Conservation (phyloP, 2,888 invertebrate genomes). For the Rhamphomyia laevipes region DNA sequence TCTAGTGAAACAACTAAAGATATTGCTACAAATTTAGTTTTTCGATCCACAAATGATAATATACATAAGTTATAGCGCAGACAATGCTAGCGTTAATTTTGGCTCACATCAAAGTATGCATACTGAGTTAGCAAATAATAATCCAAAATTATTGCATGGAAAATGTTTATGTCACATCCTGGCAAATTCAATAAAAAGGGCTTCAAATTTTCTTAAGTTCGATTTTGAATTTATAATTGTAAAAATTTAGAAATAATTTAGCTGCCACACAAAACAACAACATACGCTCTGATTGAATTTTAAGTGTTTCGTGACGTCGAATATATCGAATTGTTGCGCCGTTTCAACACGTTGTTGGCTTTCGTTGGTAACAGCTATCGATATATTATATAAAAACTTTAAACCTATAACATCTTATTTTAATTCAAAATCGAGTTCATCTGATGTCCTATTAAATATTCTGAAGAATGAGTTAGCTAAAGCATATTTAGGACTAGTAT, state of each 20-base stretch:
- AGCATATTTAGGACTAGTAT: background rate
- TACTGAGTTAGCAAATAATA: background rate
- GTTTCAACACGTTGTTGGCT: background rate
- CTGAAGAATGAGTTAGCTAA: too few relatives aligned
- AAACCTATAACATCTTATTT: background rate
- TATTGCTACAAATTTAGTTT: background rate
- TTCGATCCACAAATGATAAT: background rate
- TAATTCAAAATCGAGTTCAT: too few relatives aligned
- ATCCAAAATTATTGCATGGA: background rate
- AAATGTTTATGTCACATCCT: background rate
- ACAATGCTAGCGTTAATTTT: too few relatives aligned
- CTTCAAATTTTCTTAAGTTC: background rate
- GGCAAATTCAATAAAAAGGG: too few relatives aligned
- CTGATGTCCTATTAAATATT: too few relatives aligned
- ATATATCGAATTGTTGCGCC: too few relatives aligned
- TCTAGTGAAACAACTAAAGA: too few relatives aligned
- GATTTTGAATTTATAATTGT: background rate
- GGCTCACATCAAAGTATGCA: background rate
- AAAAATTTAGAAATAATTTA: constrained; percentile 1
- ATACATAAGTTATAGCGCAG: background rate
- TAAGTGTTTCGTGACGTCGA: background rate
- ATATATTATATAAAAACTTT: constrained; percentile 1
- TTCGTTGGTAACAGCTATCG: background rate
- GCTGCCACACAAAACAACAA: background rate
- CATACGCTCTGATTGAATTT: background rate